phyloP scores from a whole-genome alignment of 1,140 invertebrate species.

The Planococcus citri region DNA sequence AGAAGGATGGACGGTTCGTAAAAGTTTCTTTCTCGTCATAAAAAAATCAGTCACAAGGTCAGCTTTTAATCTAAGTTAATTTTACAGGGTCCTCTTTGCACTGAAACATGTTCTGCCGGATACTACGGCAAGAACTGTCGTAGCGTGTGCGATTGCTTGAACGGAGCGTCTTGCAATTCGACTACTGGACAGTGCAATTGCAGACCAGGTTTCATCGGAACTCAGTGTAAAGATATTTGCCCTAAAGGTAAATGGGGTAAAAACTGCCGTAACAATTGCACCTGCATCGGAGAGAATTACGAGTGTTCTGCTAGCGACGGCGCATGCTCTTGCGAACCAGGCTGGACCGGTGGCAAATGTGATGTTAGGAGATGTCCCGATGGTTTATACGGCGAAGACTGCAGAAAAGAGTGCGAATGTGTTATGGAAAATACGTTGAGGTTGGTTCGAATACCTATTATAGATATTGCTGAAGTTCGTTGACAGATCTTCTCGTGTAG shows the following conservation, averaged over 20 bases:
- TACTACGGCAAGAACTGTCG: slow-evolving; percentile 63
- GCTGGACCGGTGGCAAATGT: slow-evolving; percentile 63
- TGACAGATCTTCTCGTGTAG: too few relatives aligned
- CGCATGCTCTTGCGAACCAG: slow-evolving; percentile 53
- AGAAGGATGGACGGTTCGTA: slow-evolving; percentile 60
- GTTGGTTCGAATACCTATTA: slow-evolving; percentile 34
- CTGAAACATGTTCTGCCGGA: slow-evolving; percentile 55
- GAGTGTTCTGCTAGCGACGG: slow-evolving; percentile 56
- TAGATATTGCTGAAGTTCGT: neutral
- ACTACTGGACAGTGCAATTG: slow-evolving; percentile 63
- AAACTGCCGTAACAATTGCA: slow-evolving; percentile 58
- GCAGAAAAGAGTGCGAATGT: slow-evolving; percentile 62
- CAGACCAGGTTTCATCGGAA: slow-evolving; percentile 56
- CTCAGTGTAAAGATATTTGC: slow-evolving; percentile 66
- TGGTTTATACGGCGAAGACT: slow-evolving; percentile 54
- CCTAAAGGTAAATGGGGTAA: slow-evolving; percentile 58
- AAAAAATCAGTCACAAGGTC: neutral
- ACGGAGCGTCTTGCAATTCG: slow-evolving; percentile 67
- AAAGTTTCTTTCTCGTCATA: neutral
- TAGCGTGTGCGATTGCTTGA: slow-evolving; percentile 71
- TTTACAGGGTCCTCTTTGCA: slow-evolving; percentile 54
- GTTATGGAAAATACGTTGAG: slow-evolving; percentile 54
- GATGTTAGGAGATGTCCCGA: slow-evolving; percentile 49
- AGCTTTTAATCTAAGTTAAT: slow-evolving; percentile 23
- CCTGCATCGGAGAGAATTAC: slow-evolving; percentile 58